phyloP scores from a whole-genome alignment of 2,888 invertebrate genomes.

The Neuroscelio doddi region DNA sequence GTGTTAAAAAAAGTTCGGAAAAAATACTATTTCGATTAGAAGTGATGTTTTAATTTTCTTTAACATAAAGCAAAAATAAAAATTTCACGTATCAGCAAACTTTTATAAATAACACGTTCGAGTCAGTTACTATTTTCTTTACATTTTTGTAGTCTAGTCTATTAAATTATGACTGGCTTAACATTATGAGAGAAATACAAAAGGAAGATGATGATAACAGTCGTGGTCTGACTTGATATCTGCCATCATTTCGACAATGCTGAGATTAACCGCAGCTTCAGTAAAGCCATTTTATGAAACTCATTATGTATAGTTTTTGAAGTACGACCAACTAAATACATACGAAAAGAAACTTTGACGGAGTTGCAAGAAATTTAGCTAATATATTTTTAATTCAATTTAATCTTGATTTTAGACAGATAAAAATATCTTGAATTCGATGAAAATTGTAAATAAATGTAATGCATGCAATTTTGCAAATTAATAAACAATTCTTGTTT shows the following conservation, averaged over 20 bases:
- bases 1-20: too few species aligned
- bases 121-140: slow-evolving; percentile 13
- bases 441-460: too few species aligned
- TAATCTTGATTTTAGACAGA: too few species aligned
- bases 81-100: slow-evolving; percentile 6
- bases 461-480: too few species aligned
- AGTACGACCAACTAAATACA: background rate
- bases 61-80: background rate
- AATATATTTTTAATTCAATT: too few species aligned
- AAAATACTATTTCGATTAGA: too few species aligned
- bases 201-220: slow-evolving; percentile 47
- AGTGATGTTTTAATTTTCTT: too few species aligned
- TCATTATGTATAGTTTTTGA: slow-evolving; percentile 17
- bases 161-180: slow-evolving; percentile 50
- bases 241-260: slow-evolving; percentile 49
- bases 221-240: slow-evolving; percentile 48
- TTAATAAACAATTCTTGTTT: too few species aligned
- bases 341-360: too few species aligned
- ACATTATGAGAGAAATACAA: slow-evolving; percentile 50
- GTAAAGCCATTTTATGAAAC: slow-evolving; percentile 54
- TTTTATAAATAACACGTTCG: slow-evolving; percentile 16
- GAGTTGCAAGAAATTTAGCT: too few species aligned
- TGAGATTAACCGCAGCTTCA: slow-evolving; percentile 54
- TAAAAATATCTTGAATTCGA: too few species aligned
- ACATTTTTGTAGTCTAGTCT: slow-evolving; percentile 1